Base-by-base conservation (phyloP, 2,797 vertebrate species). In the Peromyscus aztecus region DNA sequence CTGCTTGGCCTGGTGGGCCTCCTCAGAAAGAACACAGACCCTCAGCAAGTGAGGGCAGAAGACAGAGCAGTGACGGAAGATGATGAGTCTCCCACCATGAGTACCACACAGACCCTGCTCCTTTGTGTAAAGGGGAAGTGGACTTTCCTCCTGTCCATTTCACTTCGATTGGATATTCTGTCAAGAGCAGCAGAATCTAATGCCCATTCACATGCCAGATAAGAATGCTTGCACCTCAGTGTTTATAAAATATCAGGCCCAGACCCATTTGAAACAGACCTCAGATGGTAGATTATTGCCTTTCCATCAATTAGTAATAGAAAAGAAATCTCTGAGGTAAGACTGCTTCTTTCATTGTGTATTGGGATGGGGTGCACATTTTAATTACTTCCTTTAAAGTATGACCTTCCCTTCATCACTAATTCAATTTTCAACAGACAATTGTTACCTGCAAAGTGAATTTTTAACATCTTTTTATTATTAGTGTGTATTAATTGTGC, bases 321-420 rank as follows among this genome's bases (percentile, higher is more conserved):
- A 59, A 86, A 95, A 77, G 14, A 94, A 63, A 40, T 92, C 31
- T 55, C 63, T 85, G 46, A 94, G 76, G 81, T 40, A 78, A 69
- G 10, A 89, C 59, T 59, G 57, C 73, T 65, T 78, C 6, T n/a
- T 80, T 76, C 17, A 31, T 31, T 71, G 37, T 55, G 29, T 81
- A 55, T 13, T 43, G 43, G 12, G 75, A 59, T 17, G 34, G 7
- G 1, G 4, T 17, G 12, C 73, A 80, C n/a, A 91, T 69, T 19
- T 10, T 10, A 93, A 73, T 92, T 89, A 59, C 91, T 95, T 85
- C 78, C 37, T 92, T 92, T 94, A 57, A 78, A 91, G 75, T 89
- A 11, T 69, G 78, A 75, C 46, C 9, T 91, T 84, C 61, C n/a
- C 9, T 89, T 80, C 61, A 69, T 78, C 4, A 6, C 69, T 76